phyloP scores from a whole-genome alignment of 1,140 invertebrate species.

The Schmidtea mediterranea region DNA sequence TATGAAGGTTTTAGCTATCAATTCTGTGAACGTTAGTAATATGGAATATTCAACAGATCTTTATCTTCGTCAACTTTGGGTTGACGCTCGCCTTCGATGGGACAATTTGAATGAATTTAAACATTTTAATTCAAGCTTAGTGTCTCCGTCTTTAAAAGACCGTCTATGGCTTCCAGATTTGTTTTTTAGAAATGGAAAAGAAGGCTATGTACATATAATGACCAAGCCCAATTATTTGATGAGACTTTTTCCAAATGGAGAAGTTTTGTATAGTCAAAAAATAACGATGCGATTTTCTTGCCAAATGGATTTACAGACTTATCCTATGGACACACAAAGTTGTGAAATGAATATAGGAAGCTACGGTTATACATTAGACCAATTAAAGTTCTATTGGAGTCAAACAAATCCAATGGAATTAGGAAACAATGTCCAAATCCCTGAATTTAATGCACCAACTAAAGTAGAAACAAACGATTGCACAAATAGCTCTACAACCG shows the following conservation, averaged over 20 bases:
- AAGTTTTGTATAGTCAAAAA: constrained; percentile 6
- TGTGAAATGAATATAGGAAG: constrained; percentile 8
- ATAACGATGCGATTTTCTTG: constrained; percentile 7
- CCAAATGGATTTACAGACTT: constrained; percentile 7
- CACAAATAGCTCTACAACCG: not conserved
- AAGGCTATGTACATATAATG: constrained; percentile 2
- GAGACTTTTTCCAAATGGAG: not conserved
- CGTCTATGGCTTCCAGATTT: constrained; percentile 1
- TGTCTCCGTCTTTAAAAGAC: not conserved
- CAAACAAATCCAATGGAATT: not conserved
- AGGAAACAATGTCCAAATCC: constrained; percentile 1
- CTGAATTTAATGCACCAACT: constrained; percentile 3
- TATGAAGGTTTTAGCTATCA: not conserved
- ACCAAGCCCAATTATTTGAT: constrained; percentile 1
- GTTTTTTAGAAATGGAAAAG: constrained; percentile 3
- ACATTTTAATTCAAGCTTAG: not conserved
- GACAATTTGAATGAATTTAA: not conserved
- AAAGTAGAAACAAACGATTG: not conserved
- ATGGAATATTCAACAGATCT: not conserved
- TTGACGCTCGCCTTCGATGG: not conserved
- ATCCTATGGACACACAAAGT: constrained; percentile 9
- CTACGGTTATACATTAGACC: constrained; percentile 5
- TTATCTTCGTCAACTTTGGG: not conserved
- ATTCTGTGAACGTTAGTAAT: not conserved
- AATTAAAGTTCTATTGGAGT: constrained; percentile 4